A percentile compares a stretch with the other conserved stretches of the same genome.
Conservation (phyloP, 2,113 vertebrate genomes). For the Pionites leucogaster region DNA sequence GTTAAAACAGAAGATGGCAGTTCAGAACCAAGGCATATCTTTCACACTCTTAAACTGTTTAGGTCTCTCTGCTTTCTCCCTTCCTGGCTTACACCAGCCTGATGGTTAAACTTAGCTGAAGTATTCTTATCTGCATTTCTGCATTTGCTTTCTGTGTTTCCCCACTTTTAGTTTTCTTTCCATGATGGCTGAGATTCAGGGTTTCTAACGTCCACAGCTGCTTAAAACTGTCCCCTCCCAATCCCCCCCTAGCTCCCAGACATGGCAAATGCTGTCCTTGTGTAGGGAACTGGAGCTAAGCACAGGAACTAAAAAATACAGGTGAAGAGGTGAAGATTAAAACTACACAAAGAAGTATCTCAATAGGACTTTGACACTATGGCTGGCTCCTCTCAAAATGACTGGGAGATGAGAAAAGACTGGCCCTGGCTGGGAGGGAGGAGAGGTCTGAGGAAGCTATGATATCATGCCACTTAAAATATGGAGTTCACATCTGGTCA, state of each 20-base stretch:
- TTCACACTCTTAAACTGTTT: background rate
- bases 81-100: background rate
- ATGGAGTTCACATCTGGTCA: conserved; percentile 55
- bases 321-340: background rate
- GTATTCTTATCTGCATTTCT: background rate
- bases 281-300: background rate
- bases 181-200: background rate
- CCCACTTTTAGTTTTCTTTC: background rate
- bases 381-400: conserved; percentile 10
- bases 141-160: background rate
- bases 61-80: background rate
- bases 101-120: background rate
- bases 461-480: conserved; percentile 66
- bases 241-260: background rate
- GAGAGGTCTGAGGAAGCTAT: conserved; percentile 44
- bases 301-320: background rate
- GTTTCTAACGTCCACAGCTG: background rate
- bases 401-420: conserved; percentile 17
- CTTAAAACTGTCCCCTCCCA: background rate
- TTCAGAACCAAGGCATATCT: background rate
- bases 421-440: background rate
- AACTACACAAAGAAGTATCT: background rate
- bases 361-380: background rate
- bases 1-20: background rate
- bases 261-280: background rate